Evolutionary conservation across 2,888 invertebrate species (phyloP).

Genomic region (Chaetogeoica ovagalla): DNA sequence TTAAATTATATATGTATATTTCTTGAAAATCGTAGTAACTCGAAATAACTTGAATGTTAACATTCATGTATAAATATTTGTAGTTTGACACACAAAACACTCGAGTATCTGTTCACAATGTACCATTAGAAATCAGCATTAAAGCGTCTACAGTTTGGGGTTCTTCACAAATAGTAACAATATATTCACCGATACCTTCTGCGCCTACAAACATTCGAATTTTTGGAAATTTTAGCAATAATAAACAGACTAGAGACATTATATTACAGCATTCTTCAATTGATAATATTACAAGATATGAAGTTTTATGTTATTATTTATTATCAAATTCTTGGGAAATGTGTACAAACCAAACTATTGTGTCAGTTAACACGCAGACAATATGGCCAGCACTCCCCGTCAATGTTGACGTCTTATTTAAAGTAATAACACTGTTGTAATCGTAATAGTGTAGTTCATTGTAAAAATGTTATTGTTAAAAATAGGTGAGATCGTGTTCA

Average conservation of each 20-base stretch:
- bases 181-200: slow-evolving; percentile 76
- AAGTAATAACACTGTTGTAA: slow-evolving; percentile 32
- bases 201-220: slow-evolving; percentile 74
- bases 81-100: slow-evolving; percentile 52
- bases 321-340: not conserved
- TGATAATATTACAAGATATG: slow-evolving; percentile 32
- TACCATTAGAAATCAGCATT: slow-evolving; percentile 72
- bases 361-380: slow-evolving; percentile 11
- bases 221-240: slow-evolving; percentile 65
- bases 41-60: not conserved
- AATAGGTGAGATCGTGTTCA: slow-evolving; percentile 78
- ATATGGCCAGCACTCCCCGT: slow-evolving; percentile 23
- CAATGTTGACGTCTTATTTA: slow-evolving; percentile 19
- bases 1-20: not conserved
- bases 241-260: slow-evolving; percentile 21
- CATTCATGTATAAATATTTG: not conserved
- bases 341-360: slow-evolving; percentile 17
- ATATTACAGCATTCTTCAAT: slow-evolving; percentile 39
- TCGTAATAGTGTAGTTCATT: not conserved
- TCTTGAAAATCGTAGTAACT: not conserved
- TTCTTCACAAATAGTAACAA: slow-evolving; percentile 68
- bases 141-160: slow-evolving; percentile 86
- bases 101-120: slow-evolving; percentile 58
- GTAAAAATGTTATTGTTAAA: not conserved
- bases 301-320: slow-evolving; percentile 27